phyloP scores from a whole-genome alignment of 1,140 invertebrate genomes.

The Drosophila cardini region DNA sequence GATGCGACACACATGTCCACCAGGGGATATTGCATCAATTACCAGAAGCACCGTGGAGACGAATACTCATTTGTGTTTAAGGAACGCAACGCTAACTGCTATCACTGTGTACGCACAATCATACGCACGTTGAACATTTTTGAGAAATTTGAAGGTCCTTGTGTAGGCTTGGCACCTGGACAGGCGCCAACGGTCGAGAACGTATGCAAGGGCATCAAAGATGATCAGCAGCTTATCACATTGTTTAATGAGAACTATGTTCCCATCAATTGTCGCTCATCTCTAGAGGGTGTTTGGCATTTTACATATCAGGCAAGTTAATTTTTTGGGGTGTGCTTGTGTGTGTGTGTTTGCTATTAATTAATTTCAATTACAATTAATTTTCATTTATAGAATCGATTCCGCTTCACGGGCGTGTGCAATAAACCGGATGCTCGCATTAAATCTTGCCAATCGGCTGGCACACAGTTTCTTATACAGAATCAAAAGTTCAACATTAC shows the following conservation, averaged over 20 bases:
- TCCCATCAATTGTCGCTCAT: slow-evolving; percentile 96
- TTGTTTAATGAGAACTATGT: slow-evolving; percentile 96
- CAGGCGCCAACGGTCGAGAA: slow-evolving; percentile 90
- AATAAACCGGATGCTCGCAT: slow-evolving; percentile 94
- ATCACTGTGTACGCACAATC: slow-evolving; percentile 93
- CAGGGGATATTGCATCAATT: slow-evolving; percentile 90
- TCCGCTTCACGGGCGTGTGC: slow-evolving; percentile 96
- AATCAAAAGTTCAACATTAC: slow-evolving; percentile 99
- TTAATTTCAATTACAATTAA: slow-evolving; percentile 24
- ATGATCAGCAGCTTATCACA: slow-evolving; percentile 93
- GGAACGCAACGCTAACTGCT: slow-evolving; percentile 88
- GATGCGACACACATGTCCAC: slow-evolving; percentile 91
- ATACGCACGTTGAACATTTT: slow-evolving; percentile 95
- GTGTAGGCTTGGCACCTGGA: slow-evolving; percentile 88
- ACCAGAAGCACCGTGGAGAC: slow-evolving; percentile 90
- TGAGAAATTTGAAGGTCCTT: slow-evolving; percentile 93
- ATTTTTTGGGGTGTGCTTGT: neutral
- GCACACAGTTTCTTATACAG: slow-evolving; percentile 97
- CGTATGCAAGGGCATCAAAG: slow-evolving; percentile 90
- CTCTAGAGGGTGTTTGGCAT: slow-evolving; percentile 97
- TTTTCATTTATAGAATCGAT: slow-evolving; percentile 87
- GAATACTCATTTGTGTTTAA: slow-evolving; percentile 95
- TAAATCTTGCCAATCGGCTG: slow-evolving; percentile 97
- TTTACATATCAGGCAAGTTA: slow-evolving; percentile 93
- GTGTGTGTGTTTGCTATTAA: no score